phyloP scores from a whole-genome alignment of 2,888 invertebrate genomes.

The Terebella lapidaria region DNA sequence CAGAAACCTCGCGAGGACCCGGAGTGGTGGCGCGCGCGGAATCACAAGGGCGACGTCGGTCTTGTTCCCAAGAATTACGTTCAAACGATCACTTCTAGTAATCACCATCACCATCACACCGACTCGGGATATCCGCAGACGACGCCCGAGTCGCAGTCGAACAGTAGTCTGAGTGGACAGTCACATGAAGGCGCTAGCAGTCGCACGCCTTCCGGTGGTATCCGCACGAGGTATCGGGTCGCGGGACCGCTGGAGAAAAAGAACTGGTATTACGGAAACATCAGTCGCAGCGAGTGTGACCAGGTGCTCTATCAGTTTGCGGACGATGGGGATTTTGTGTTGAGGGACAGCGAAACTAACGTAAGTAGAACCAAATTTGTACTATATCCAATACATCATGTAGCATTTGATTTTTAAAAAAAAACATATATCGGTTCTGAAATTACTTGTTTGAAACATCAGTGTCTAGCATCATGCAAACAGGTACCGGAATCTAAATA shows the following conservation, averaged over 20 bases:
- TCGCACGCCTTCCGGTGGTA: conserved; percentile 23
- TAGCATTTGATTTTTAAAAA: too few relatives aligned
- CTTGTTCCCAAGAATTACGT: conserved; percentile 74
- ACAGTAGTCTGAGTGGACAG: conserved; percentile 35
- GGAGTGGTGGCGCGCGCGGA: conserved; percentile 96
- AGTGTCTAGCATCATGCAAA: too few relatives aligned
- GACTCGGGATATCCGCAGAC: conserved; percentile 26
- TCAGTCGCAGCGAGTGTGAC: conserved; percentile 94
- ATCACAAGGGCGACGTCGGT: conserved; percentile 85
- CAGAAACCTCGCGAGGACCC: conserved; percentile 96
- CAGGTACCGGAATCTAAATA: too few relatives aligned
- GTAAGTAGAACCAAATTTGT: conserved; percentile 74
- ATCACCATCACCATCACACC: too few relatives aligned
- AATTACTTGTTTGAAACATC: too few relatives aligned
- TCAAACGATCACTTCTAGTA: conserved; percentile 46
- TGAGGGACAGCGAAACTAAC: conserved; percentile 97
- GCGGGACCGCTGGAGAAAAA: conserved; percentile 43
- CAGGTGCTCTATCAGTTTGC: conserved; percentile 89
- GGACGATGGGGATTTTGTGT: conserved; percentile 96
- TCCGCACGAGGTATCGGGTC: conserved; percentile 13
- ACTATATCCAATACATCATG: too few relatives aligned
- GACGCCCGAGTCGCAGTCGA: conserved; percentile 49
- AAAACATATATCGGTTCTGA: too few relatives aligned
- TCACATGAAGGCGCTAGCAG: conserved; percentile 22
- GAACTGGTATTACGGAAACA: conserved; percentile 96